phyloP scores from a whole-genome alignment of 2,888 invertebrate species.

The Eupithecia subumbrata region DNA sequence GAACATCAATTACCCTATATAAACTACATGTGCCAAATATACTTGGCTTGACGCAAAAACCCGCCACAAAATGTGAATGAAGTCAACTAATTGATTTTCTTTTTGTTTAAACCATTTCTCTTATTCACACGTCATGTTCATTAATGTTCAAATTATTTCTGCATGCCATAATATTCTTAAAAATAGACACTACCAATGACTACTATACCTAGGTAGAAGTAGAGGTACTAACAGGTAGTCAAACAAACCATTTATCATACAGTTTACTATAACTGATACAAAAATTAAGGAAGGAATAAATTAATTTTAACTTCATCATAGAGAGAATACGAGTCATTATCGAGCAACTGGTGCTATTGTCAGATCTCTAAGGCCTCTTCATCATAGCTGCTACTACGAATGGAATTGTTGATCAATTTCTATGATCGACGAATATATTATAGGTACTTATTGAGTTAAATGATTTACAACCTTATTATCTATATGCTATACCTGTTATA shows the following conservation, averaged over 20 bases:
- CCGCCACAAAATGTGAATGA: not conserved
- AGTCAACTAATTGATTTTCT: not conserved
- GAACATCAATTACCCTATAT: constrained; percentile 15
- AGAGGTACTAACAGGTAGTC: constrained; percentile 25
- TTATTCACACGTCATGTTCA: not conserved
- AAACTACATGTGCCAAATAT: not conserved
- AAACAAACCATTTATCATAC: constrained; percentile 19
- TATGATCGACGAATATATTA: not conserved
- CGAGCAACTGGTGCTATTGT: not conserved
- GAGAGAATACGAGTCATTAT: not conserved
- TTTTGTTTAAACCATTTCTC: not conserved
- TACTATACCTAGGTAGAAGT: constrained; percentile 23
- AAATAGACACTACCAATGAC: constrained; percentile 24
- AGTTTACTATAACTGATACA: not conserved
- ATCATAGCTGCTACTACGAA: constrained; percentile 1
- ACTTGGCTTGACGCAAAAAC: not conserved
- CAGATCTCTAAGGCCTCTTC: constrained; percentile 12
- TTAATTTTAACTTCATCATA: not conserved
- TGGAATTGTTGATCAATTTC: not conserved
- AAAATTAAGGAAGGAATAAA: not conserved
- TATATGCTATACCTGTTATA: too few relatives aligned
- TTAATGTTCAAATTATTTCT: constrained; percentile 19
- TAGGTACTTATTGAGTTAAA: not conserved
- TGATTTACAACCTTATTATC: not conserved
- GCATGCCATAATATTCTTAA: constrained; percentile 1